A percentile compares a stretch with the other conserved stretches of the same genome.
Conservation (phyloP, 2,113 vertebrate species). For the Strigops habroptila region DNA sequence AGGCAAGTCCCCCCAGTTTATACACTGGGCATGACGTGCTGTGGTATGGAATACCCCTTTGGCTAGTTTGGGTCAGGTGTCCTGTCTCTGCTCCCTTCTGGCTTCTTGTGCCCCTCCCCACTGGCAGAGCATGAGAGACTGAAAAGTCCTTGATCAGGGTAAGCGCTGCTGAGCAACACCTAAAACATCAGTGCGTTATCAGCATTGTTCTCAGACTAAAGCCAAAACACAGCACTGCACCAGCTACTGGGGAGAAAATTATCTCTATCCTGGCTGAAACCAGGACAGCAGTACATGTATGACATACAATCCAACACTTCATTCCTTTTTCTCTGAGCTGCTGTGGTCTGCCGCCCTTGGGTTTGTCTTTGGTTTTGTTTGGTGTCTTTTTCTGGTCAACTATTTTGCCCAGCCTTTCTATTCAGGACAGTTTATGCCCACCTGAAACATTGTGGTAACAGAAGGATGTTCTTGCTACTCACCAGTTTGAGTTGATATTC, state of each 20-base stretch:
- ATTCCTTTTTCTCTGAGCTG: background rate
- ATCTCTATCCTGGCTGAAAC: background rate
- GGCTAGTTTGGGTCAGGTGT: background rate
- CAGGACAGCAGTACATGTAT: background rate
- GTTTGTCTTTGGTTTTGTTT: background rate
- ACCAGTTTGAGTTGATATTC: background rate
- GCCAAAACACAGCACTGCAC: background rate
- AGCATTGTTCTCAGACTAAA: background rate
- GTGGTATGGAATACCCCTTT: background rate
- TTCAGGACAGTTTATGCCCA: background rate
- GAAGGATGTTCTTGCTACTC: background rate
- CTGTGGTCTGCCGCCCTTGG: background rate
- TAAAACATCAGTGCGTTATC: background rate
- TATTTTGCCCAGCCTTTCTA: background rate
- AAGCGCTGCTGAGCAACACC: background rate
- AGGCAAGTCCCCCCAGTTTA: background rate
- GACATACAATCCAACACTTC: background rate
- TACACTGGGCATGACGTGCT: background rate
- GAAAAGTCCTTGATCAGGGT: background rate
- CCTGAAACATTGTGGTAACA: background rate
- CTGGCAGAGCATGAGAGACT: background rate
- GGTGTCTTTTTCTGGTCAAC: background rate
- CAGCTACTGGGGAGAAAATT: background rate
- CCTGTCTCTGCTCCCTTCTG: background rate
- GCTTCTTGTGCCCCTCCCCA: background rate